Evolutionary conservation across 2,888 invertebrate species (phyloP).

Genomic region (Drosophila engyochracea): DNA sequence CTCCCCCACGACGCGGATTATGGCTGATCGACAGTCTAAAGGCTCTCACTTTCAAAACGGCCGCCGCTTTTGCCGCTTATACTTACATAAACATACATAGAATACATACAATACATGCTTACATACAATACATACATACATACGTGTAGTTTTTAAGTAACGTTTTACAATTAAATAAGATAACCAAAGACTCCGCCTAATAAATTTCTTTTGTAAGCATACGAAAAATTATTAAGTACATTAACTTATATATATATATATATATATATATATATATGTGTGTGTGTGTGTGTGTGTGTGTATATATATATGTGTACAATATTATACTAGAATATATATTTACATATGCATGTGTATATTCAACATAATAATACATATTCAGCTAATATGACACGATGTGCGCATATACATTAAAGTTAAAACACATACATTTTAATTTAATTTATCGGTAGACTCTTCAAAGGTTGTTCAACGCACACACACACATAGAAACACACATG

Average conservation of each 20-base stretch:
- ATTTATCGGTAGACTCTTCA: slow-evolving; percentile 10
- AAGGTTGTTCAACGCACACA: slow-evolving; percentile 1
- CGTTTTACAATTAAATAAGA: slow-evolving; percentile 56
- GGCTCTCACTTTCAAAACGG: neutral
- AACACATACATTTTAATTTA: neutral
- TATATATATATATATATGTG: neutral
- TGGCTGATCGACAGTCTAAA: neutral
- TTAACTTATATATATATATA: slow-evolving; percentile 8
- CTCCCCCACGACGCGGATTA: neutral
- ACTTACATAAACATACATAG: slow-evolving; percentile 8
- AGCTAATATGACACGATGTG: neutral
- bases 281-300: neutral
- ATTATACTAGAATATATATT: slow-evolving; percentile 10
- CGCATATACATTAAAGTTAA: slow-evolving; percentile 1
- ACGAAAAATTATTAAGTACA: slow-evolving; percentile 15
- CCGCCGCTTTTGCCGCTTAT: slow-evolving; percentile 59
- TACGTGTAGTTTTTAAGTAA: slow-evolving; percentile 31
- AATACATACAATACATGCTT: slow-evolving; percentile 25
- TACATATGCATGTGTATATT: slow-evolving; percentile 8
- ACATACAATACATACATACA: slow-evolving; percentile 16
- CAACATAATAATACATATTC: neutral
- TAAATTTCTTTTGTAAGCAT: slow-evolving; percentile 58
- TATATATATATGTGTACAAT: neutral
- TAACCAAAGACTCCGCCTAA: slow-evolving; percentile 77
- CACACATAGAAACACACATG: too few species aligned